Conservation (phyloP, 1,140 invertebrate species). For the Philopotamus ludificatus region DNA sequence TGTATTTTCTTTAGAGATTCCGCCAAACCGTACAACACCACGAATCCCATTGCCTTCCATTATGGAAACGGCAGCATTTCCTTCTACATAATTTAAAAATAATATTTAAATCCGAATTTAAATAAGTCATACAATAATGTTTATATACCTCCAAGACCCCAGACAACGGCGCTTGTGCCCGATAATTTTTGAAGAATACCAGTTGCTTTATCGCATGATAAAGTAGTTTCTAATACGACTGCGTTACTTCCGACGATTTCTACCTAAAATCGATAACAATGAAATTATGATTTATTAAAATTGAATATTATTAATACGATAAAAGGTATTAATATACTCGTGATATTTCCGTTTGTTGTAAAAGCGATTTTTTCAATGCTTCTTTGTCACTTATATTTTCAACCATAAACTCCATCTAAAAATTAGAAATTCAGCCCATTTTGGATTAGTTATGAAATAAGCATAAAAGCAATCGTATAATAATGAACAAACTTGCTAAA, state of each 20-base stretch:
- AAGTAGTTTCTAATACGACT: conserved; percentile 32
- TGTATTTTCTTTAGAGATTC: conserved; percentile 8
- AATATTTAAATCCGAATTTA: neutral
- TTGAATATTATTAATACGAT: neutral
- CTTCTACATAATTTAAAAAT: conserved; percentile 23
- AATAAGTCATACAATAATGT: neutral
- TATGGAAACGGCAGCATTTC: conserved; percentile 35
- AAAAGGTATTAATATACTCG: too few relatives aligned
- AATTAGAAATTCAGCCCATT: too few relatives aligned
- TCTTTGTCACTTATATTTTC: conserved; percentile 31
- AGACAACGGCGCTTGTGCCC: conserved; percentile 32
- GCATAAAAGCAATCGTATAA: too few relatives aligned
- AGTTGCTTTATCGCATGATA: conserved; percentile 29
- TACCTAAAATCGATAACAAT: conserved; percentile 28
- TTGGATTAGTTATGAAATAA: too few relatives aligned
- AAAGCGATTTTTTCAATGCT: conserved; percentile 24
- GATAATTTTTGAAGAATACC: conserved; percentile 25
- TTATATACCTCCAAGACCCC: conserved; percentile 38
- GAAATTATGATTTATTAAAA: too few relatives aligned
- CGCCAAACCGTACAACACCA: conserved; percentile 32
- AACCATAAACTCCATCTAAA: conserved; percentile 40
- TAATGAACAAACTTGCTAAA: too few relatives aligned
- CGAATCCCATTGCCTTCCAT: conserved; percentile 25
- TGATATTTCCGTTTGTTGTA: conserved; percentile 22
- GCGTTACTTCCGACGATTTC: conserved; percentile 34